Base-by-base conservation (phyloP, 1,140 invertebrate genomes). In the Drosophila pachea region DNA sequence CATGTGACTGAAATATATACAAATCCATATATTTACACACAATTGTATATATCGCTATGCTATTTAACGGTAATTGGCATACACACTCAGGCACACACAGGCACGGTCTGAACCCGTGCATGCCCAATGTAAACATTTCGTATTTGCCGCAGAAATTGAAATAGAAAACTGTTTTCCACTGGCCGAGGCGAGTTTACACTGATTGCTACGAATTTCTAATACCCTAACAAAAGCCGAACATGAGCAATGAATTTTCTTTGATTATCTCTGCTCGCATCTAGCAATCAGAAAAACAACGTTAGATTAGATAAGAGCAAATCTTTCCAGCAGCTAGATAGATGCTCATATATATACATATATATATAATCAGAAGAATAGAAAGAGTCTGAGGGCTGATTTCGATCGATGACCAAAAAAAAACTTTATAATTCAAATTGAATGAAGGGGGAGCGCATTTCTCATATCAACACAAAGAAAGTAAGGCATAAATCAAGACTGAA, bases 11-110 rank as follows among this genome's bases (percentile, higher is more conserved):
- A 43, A 60, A 58, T 68, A 64, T 47, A 53, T 38, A 22, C 22
- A 22, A 38, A 52, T 50, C 35, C 33, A 33, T 7, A 56, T 12
- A 49, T n/a, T 12, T 36, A 62, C 7, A 53, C 49, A 43, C 38
- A 60, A 38, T 12, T 68, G 50, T 68, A 40, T 60, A 60, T 45
- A 71, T 67, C 68, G 65, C 35, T 50, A 62, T 71, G 64, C 64
- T 59, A 60, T 72, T 83, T 67, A 83, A 83, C 67, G 58, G 68
- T 78, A 78, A 78, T 82, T 78, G 78, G 75, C 67, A 42, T 31
- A 69, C 63, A 35, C 60, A 43, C n/a, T 6, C 40, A 22, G 1
- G 12, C 4, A 43, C 12, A 42, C n/a, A 14, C n/a, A 4, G n/a
- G 62, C 66, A 65, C 50, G 22, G 22, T 22, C 3, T 2, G 22